Evolutionary conservation across 2,113 vertebrate genomes (phyloP), one percentile per base, ranked within the genome.

Genomic region (Colinus virginianus): DNA sequence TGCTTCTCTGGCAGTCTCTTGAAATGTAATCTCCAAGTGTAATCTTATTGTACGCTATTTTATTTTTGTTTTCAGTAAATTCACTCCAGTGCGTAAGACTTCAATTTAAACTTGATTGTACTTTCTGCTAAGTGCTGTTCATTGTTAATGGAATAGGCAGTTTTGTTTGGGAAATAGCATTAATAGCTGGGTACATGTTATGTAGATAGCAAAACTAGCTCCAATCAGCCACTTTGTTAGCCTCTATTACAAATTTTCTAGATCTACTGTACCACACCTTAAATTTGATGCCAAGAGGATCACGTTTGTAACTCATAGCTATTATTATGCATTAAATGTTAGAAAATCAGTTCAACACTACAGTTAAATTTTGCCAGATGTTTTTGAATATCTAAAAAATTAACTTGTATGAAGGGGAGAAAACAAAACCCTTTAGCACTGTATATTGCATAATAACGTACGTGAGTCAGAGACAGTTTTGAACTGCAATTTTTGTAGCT

Each of bases 31-130:
- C 45, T 30, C 28, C 26, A 87, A 69, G 48, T 20, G 34, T 76
- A 51, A 9, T 53, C 49, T 30, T 53, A 15, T 43, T 40, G 3
- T 79, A 7, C 78, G 26, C 32, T 55, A 0, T 71, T 84, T 90
- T 89, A 30, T 66, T 82, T 63, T 43, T 75, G 32, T 4, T 86
- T 92, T 88, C 62, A 69, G 0, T 46, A 72, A 74, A 26, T 78
- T 87, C 64, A 77, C 78, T 51, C 21, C 7, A 17, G 9, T 78
- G 79, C 43, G 14, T 61, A 76, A 90, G 45, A 55, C 15, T 78
- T 84, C 43, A 70, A 3, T 89, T 85, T 80, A 87, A 95, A 80
- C n/a, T 80, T 93, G 55, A 83, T 22, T 63, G 6, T 85, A 21
- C 58, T 36, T 93, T 95, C 45, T 84, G 28, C 77, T 30, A 40